Evolutionary conservation across 2,113 vertebrate species (phyloP).

Genomic region (Antennarius striatus): DNA sequence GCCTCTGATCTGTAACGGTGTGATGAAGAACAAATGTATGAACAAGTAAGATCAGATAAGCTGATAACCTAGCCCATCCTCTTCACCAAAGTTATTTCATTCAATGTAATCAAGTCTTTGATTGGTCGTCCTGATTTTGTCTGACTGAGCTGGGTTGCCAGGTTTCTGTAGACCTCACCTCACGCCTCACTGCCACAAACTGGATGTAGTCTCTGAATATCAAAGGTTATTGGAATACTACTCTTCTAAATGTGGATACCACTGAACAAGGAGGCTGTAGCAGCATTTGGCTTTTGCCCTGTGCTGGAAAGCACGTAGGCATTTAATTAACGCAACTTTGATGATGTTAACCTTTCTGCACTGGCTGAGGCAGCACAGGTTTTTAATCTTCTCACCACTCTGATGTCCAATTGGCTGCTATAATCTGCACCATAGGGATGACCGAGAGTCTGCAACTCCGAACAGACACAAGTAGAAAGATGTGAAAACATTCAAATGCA

Average conservation of each 20-base stretch:
- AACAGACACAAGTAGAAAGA: slow-evolving; percentile 13
- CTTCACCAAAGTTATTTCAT: slow-evolving; percentile 2
- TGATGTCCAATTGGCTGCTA: slow-evolving; percentile 29
- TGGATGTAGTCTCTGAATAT: background rate
- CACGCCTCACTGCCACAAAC: background rate
- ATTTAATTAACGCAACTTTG: slow-evolving; percentile 57
- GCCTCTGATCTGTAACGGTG: background rate
- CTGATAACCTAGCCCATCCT: slow-evolving; percentile 19
- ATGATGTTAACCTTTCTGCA: slow-evolving; percentile 54
- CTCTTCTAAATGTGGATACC: slow-evolving; percentile 1
- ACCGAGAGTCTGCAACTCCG: background rate
- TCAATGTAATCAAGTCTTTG: slow-evolving; percentile 12
- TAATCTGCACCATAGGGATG: slow-evolving; percentile 23
- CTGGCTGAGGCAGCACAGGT: slow-evolving; percentile 31
- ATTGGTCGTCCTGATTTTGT: slow-evolving; percentile 11
- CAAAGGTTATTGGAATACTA: background rate
- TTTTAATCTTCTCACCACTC: slow-evolving; percentile 47
- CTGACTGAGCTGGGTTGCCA: slow-evolving; percentile 5
- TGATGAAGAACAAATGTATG: slow-evolving; percentile 14
- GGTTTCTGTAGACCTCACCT: slow-evolving; percentile 4
- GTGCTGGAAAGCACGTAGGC: too few relatives aligned
- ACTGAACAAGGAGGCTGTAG: background rate
- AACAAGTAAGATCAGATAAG: slow-evolving; percentile 1
- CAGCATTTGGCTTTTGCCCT: background rate
- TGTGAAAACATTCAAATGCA: slow-evolving; percentile 1